phyloP scores from a whole-genome alignment of 2,888 invertebrate genomes.

The Ommatoiulus sabulosus region DNA sequence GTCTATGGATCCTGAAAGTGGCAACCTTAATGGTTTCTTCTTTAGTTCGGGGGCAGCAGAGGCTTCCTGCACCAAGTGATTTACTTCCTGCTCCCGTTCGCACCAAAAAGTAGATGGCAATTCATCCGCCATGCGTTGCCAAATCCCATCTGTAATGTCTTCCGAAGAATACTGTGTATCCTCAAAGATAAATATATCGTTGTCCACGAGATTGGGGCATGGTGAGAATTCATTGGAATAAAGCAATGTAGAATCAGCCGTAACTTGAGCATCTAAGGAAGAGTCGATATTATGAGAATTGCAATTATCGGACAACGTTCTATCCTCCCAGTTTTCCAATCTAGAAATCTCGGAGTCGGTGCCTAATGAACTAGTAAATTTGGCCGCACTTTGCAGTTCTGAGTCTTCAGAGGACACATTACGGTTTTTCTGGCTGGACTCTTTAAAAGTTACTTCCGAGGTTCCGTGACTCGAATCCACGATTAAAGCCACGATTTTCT shows the following conservation, averaged over 20 bases:
- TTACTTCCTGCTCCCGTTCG: slow-evolving; percentile 54
- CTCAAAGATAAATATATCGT: not conserved
- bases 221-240: not conserved
- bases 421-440: not conserved
- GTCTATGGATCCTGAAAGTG: slow-evolving; percentile 58
- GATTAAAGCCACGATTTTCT: slow-evolving; percentile 58
- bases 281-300: not conserved
- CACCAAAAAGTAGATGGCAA: slow-evolving; percentile 48
- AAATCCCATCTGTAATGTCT: slow-evolving; percentile 50
- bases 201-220: not conserved
- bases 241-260: not conserved
- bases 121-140: slow-evolving; percentile 56
- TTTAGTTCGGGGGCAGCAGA: not conserved
- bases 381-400: not conserved
- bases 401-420: not conserved
- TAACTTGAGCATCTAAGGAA: not conserved
- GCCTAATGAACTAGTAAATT: not conserved
- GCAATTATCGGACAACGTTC: not conserved
- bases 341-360: not conserved
- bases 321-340: not conserved
- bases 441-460: not conserved
- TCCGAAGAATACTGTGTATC: not conserved
- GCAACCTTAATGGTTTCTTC: slow-evolving; percentile 47
- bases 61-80: slow-evolving; percentile 19
- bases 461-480: not conserved